Percentiles rank a stretch among this genome's conserved stretches.
phyloP scores from a whole-genome alignment of 2,888 invertebrate species.

The Melolontha melolontha region DNA sequence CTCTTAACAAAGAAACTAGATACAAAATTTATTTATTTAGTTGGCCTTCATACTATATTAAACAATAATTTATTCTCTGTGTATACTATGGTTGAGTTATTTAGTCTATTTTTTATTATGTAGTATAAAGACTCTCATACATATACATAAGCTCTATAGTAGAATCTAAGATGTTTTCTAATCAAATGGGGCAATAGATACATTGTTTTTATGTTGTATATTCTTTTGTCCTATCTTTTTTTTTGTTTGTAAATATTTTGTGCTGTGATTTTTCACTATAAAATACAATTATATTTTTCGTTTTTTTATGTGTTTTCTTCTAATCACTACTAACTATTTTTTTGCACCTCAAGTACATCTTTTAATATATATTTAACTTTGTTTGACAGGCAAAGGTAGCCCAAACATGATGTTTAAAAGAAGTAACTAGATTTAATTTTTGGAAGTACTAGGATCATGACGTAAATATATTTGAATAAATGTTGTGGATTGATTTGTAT shows the following conservation, averaged over 20 bases:
- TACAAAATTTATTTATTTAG: slow-evolving; percentile 29
- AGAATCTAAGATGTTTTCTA: slow-evolving; percentile 21
- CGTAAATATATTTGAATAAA: slow-evolving; percentile 26
- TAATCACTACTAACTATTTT: slow-evolving; percentile 27
- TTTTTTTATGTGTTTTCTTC: slow-evolving; percentile 43
- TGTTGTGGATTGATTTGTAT: slow-evolving; percentile 1
- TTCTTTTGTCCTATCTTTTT: slow-evolving; percentile 42
- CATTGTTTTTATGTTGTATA: slow-evolving; percentile 38
- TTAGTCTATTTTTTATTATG: slow-evolving; percentile 37
- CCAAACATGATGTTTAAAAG: slow-evolving; percentile 29
- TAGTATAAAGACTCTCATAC: slow-evolving; percentile 35
- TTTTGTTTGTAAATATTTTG: slow-evolving; percentile 47
- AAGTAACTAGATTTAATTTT: slow-evolving; percentile 36
- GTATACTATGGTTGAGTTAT: slow-evolving; percentile 38
- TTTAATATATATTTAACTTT: slow-evolving; percentile 39
- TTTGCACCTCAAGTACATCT: background rate
- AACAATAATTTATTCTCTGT: slow-evolving; percentile 40
- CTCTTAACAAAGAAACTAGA: slow-evolving; percentile 22
- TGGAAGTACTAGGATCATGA: slow-evolving; percentile 25
- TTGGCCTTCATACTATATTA: slow-evolving; percentile 18
- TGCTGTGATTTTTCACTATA: slow-evolving; percentile 48
- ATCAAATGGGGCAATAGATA: slow-evolving; percentile 23
- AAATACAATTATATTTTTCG: slow-evolving; percentile 43
- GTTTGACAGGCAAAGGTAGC: slow-evolving; percentile 44
- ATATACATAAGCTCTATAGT: slow-evolving; percentile 34